Conservation (phyloP, 2,797 vertebrate species). For the Galago senegalensis region DNA sequence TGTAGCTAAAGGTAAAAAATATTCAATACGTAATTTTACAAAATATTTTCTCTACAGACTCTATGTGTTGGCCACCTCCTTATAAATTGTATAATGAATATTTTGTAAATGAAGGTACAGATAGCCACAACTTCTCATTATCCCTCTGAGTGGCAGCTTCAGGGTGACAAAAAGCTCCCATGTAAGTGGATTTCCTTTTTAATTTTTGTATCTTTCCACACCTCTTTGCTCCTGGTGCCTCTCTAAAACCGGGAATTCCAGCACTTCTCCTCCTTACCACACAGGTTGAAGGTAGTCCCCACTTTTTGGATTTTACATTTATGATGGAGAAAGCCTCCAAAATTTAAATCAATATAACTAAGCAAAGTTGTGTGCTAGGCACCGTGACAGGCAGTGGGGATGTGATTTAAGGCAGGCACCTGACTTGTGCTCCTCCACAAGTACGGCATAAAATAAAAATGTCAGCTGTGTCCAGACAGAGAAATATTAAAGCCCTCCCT, state of each 20-base stretch:
- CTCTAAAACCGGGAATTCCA: not conserved
- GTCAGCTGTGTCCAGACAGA: not conserved
- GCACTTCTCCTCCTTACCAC: not conserved
- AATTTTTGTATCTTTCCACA: not conserved
- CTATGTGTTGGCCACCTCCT: too few species aligned
- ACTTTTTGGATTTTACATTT: not conserved
- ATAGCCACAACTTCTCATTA: too few species aligned
- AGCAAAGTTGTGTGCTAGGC: not conserved
- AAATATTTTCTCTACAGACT: too few species aligned
- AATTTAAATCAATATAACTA: too few species aligned
- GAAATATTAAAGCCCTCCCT: not conserved
- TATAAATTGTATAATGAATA: too few species aligned
- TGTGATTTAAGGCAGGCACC: not conserved
- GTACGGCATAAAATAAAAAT: fast-evolving
- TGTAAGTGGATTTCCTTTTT: not conserved
- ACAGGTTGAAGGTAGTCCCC: not conserved
- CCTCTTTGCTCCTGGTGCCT: not conserved
- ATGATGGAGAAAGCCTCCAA: not conserved
- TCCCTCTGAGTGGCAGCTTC: too few species aligned
- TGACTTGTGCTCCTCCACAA: not conserved
- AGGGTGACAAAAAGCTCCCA: too few species aligned
- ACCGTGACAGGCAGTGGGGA: not conserved
- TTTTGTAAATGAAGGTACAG: too few species aligned
- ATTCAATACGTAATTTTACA: too few species aligned
- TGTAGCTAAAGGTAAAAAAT: too few species aligned